Base-by-base conservation (phyloP, 1,140 invertebrate genomes). In the Saccostrea cuccullata region DNA sequence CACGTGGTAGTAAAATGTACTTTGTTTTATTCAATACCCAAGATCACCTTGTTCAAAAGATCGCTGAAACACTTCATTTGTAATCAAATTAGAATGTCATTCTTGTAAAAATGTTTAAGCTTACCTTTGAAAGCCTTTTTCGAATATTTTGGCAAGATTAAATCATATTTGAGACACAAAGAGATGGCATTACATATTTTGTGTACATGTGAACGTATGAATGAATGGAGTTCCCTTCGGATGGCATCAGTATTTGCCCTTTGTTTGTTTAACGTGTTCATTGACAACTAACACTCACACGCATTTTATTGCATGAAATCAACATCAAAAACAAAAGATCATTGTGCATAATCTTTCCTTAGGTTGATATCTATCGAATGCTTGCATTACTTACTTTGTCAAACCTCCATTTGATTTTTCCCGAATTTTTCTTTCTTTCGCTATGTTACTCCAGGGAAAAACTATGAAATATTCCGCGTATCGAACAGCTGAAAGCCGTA, bases 161-260 rank as follows among this genome's bases (percentile, higher is more conserved):
- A 77, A 26, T 15, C 23, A 36, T 36, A 30, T 30, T 77, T 77
- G 13, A 77, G 70, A 77, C 70, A 77, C 70, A 77, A 77, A 77
- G 70, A 77, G 70, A 77, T 77, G 70, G 26, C 70, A 77, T 77
- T 77, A 77, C 70, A 77, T 77, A 30, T 26, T 77, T 15, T 77
- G 23, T 77, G 26, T 77, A 77, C 70, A 77, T 77, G 70, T 36
- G 70, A 77, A 30, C 67, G 17, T 56, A 83, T 84, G 82, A 84
- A 84, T 84, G 82, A 84, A 84, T 84, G 82, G 82, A 84, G 70
- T 26, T 56, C n/a, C 82, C 13, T 84, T 84, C 82, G 82, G 82
- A 84, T 55, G 55, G 82, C 82, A 55, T 84, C 82, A 56, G 82
- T 55, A 56, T 55, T 84, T 84, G 55, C 55, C 82, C 55, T 84